Evolutionary conservation across 2,888 invertebrate species (phyloP), one percentile per base, ranked within the genome.

Genomic region (Meiosimyza platycephala): DNA sequence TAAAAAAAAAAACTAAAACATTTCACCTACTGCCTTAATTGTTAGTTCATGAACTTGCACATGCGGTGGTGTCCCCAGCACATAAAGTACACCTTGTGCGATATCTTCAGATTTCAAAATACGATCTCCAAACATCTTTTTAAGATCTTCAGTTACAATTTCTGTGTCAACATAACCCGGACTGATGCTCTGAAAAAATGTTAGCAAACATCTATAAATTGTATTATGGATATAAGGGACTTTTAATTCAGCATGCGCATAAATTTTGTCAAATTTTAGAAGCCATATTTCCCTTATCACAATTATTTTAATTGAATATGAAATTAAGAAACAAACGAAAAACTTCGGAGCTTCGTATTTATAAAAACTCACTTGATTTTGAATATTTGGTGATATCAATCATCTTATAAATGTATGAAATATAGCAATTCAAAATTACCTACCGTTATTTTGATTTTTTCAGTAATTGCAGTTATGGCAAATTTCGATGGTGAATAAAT

Each of bases 121-220:
- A 6, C 74, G 72, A 6, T 67, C 55, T 1, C 22, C 73, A 6
- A 73, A 18, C 1, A 5, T 2, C 0, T 62, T 60, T 72, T 76
- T 78, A 0, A 78, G 1, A 5, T 71, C 72, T 4, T 79, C 79
- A 11, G 80, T 78, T 22, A 80, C 28, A 3, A 84, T 82, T 73
- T 85, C 84, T 7, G 85, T 85, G 40, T 84, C 80, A 28, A 83
- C 82, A 5, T 80, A 75, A 0, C 85, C 85, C 12, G 76, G 76
- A 72, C 76, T 75, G 15, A 77, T 71, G 52, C 76, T 77, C 77
- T 77, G 22, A n/a, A 48, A 52, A 62, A 65, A 1, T 28, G 28
- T 28, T 4, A 28, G 4, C 28, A 28, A 28, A 28, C 28, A 28
- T 28, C 4, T 28, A 81, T 81, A 52, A 7, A 54, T 33, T 52